Evolutionary conservation across 2,888 invertebrate species (phyloP), one percentile per base, ranked within the genome.

Genomic region (Pseudeuparius sepicola): DNA sequence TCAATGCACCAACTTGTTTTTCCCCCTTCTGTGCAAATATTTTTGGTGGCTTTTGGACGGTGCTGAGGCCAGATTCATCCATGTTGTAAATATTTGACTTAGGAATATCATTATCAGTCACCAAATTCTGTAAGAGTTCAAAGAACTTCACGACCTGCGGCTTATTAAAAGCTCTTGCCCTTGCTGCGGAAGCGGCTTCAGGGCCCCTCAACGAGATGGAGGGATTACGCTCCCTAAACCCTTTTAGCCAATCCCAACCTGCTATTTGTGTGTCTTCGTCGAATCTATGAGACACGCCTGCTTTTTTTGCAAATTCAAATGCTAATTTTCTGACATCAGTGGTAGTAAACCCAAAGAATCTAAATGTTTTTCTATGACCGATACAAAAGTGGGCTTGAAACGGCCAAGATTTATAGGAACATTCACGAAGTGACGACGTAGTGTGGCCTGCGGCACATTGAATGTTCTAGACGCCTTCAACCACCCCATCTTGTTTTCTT

Each of bases 151-250:
- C 25, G 7, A 45, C 32, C 24, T 37, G 38, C 5, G 30, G 27
- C 31, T 42, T 42, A 34, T 45, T 42, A 23, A 44, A 45, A 3
- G 38, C 34, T 15, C 31, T 20, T 11, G 39, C 37, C 17, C 36
- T 36, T 29, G 41, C 38, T 17, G 39, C 33, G 3, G 34, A 41
- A 6, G 43, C 44, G n/a, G 35, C 28, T 35, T 42, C 40, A 6
- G 38, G 43, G 12, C 26, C 29, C 16, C 40, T 43, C 10, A 42
- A 27, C 1, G 45, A 43, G 20, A 45, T 45, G 15, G 4, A 6
- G n/a, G 36, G 36, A 24, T 36, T 34, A 9, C 36, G 35, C 18
- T 24, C 7, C 15, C 23, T 2, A 24, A 36, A 36, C 9, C 30
- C 30, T 23, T 34, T 34, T 11, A 36, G 15, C 36, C 36, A 36